Percentiles rank a stretch among this genome's conserved stretches.
Evolutionary conservation across 2,888 invertebrate species (phyloP).

Genomic region (Ochropacha duplaris): DNA sequence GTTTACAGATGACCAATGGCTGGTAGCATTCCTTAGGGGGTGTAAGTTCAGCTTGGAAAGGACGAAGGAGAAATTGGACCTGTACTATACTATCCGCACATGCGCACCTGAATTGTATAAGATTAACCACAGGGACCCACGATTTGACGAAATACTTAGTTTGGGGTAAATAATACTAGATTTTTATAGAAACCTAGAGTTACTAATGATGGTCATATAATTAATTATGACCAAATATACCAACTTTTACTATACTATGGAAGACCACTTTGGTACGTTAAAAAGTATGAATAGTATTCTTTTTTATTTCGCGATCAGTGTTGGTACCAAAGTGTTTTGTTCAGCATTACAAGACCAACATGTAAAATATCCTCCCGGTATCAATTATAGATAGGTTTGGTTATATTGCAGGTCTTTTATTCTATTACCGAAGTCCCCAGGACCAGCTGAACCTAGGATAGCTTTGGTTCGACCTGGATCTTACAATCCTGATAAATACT

Average conservation of each 20-base stretch:
- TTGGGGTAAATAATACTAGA: constrained; percentile 36
- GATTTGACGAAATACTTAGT: constrained; percentile 51
- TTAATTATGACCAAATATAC: no score
- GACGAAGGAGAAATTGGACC: constrained; percentile 84
- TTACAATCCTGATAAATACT: constrained; percentile 67
- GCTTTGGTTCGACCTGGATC: constrained; percentile 76
- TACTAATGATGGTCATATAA: no score
- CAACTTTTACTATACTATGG: neutral
- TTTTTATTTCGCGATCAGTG: no score
- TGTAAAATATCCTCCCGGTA: no score
- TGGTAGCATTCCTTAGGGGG: constrained; percentile 84
- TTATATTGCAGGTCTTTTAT: constrained; percentile 42
- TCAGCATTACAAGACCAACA: no score
- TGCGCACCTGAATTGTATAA: constrained; percentile 77
- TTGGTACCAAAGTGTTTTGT: no score
- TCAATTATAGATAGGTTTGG: no score
- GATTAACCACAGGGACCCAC: constrained; percentile 39
- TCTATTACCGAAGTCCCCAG: constrained; percentile 52
- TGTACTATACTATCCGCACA: constrained; percentile 79
- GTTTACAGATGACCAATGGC: constrained; percentile 84
- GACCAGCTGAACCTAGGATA: constrained; percentile 65
- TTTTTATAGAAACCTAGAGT: no score
- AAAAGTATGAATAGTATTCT: no score
- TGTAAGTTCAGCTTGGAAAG: constrained; percentile 85
- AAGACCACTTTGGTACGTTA: no score